Conservation (phyloP, 1,140 invertebrate genomes). For the Ostrea denselamellosa region DNA sequence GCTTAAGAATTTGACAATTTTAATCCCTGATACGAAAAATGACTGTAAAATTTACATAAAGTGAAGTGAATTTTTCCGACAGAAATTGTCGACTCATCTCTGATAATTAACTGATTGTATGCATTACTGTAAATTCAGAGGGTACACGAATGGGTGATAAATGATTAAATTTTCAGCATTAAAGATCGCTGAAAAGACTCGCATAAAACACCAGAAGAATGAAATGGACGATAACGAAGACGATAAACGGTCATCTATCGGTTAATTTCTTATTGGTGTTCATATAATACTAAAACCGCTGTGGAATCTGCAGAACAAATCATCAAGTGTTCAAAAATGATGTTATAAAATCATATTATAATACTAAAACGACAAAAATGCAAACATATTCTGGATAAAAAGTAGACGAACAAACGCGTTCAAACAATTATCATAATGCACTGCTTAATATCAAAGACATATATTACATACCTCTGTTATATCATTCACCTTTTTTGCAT, state of each 20-base stretch:
- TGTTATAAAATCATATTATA: too few relatives aligned
- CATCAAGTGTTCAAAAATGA: too few relatives aligned
- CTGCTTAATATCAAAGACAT: too few relatives aligned
- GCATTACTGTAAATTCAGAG: neutral
- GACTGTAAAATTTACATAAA: neutral
- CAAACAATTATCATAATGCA: too few relatives aligned
- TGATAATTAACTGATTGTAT: neutral
- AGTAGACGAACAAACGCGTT: too few relatives aligned
- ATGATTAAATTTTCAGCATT: constrained; percentile 1
- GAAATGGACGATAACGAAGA: neutral
- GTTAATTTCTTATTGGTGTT: neutral
- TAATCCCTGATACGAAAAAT: neutral
- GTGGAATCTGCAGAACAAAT: too few relatives aligned
- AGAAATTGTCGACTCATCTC: neutral
- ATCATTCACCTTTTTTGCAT: too few relatives aligned
- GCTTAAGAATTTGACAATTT: neutral
- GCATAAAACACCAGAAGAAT: neutral
- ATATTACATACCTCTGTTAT: too few relatives aligned
- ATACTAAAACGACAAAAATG: too few relatives aligned
- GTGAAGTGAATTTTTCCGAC: neutral
- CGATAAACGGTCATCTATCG: neutral
- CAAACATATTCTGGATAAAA: too few relatives aligned
- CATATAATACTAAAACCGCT: too few relatives aligned
- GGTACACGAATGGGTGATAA: neutral
- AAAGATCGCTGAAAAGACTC: neutral